Evolutionary conservation across 2,888 invertebrate genomes (phyloP).

Genomic region (Ligdia adustata): DNA sequence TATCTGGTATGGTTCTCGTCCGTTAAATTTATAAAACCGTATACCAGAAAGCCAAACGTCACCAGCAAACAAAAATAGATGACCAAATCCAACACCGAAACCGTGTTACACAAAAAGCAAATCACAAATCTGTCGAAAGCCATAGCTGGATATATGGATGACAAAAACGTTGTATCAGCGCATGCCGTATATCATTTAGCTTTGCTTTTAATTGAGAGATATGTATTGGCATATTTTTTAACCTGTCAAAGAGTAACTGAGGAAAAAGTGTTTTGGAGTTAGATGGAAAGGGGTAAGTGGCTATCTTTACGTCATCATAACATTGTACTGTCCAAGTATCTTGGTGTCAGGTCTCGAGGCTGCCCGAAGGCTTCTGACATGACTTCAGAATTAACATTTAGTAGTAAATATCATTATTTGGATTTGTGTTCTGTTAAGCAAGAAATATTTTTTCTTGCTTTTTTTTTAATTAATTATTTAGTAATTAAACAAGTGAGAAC

Average conservation of each 20-base stretch:
- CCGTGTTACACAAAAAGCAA: conserved; percentile 31
- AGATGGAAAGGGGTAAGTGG: conserved; percentile 35
- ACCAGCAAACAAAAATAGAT: conserved; percentile 22
- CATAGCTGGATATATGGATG: conserved; percentile 19
- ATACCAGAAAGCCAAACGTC: conserved; percentile 6
- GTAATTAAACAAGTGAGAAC: too few relatives aligned
- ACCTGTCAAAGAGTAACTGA: conserved; percentile 36
- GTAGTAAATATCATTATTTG: too few relatives aligned
- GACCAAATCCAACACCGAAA: conserved; percentile 17
- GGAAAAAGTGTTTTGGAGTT: conserved; percentile 12
- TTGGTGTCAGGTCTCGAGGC: too few relatives aligned
- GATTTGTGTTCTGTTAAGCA: too few relatives aligned
- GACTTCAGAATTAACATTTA: too few relatives aligned
- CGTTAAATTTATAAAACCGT: too few relatives aligned
- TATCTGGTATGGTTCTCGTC: too few relatives aligned
- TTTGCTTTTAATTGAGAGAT: conserved; percentile 66
- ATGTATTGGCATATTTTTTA: conserved; percentile 71
- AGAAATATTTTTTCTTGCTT: too few relatives aligned
- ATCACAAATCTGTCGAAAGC: conserved; percentile 46
- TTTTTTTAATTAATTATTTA: too few relatives aligned
- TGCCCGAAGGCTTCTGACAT: too few relatives aligned
- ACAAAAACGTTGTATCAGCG: conserved; percentile 13
- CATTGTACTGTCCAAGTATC: too few relatives aligned
- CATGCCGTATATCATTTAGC: conserved; percentile 55
- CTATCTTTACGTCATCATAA: conserved; percentile 8